phyloP scores from a whole-genome alignment of 1,140 invertebrate species.

The Cherax destructor region DNA sequence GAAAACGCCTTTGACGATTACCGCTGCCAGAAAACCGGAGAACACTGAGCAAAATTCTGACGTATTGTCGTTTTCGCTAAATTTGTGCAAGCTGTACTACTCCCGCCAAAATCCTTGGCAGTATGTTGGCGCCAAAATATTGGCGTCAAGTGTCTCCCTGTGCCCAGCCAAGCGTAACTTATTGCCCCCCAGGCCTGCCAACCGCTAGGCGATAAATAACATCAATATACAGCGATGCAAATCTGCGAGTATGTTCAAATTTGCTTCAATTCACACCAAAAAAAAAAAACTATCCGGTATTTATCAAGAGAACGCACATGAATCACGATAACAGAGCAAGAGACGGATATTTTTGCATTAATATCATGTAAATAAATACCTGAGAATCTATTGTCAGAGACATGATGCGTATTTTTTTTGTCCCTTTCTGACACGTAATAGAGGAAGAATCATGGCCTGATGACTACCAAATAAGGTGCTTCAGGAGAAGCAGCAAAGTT shows the following conservation, averaged over 20 bases:
- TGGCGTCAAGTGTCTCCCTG: slow-evolving; percentile 20
- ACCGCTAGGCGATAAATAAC: slow-evolving; percentile 5
- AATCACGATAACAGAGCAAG: too few relatives aligned
- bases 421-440: not conserved
- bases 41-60: not conserved
- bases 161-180: slow-evolving; percentile 31
- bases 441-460: not conserved
- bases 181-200: slow-evolving; percentile 8
- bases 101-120: not conserved
- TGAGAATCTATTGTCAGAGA: too few relatives aligned
- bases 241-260: not conserved
- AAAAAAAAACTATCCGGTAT: too few relatives aligned
- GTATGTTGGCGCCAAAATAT: slow-evolving; percentile 33
- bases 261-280: not conserved
- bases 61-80: not conserved
- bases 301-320: too few relatives aligned
- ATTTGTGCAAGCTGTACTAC: not conserved
- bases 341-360: too few relatives aligned
- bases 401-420: too few relatives aligned
- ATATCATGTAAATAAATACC: too few relatives aligned
- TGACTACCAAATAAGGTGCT: not conserved
- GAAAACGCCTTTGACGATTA: too few relatives aligned
- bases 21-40: not conserved
- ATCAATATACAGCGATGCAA: slow-evolving; percentile 7
- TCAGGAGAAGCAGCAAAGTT: not conserved